A percentile compares a stretch with the other conserved stretches of the same genome.
Conservation (phyloP, 2,888 invertebrate species). For the Harpalus rufipes region DNA sequence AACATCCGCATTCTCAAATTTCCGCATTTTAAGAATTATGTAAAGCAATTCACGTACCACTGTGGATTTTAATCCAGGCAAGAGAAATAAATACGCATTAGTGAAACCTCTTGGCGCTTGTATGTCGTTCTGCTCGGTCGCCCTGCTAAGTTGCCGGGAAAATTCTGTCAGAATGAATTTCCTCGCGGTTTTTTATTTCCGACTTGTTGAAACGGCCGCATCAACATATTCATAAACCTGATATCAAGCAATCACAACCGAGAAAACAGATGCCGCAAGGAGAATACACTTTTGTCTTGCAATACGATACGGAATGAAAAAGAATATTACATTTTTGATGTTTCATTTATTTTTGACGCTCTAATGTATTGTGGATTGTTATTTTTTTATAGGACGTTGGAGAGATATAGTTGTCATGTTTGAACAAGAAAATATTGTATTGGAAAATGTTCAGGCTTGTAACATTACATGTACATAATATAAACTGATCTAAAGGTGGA, state of each 20-base stretch:
- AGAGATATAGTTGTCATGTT: no score
- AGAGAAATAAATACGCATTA: slow-evolving; percentile 52
- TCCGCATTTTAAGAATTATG: slow-evolving; percentile 11
- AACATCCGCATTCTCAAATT: background rate
- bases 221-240: slow-evolving; percentile 61
- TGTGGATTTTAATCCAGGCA: slow-evolving; percentile 40
- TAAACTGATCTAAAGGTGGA: no score
- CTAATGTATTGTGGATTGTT: background rate
- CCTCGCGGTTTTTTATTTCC: slow-evolving; percentile 47
- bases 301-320: background rate
- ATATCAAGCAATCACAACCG: slow-evolving; percentile 46
- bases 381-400: no score
- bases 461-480: no score
- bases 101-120: slow-evolving; percentile 20
- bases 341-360: background rate
- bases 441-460: no score
- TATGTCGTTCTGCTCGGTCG: slow-evolving; percentile 27
- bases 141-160: slow-evolving; percentile 44
- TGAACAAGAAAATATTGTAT: no score
- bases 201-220: slow-evolving; percentile 54
- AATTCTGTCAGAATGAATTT: slow-evolving; percentile 61
- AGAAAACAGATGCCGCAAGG: slow-evolving; percentile 31
- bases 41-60: background rate
- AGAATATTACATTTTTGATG: background rate
- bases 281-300: background rate